Conservation (phyloP, 2,113 vertebrate species). For the Phalacrocorax brasilianus region DNA sequence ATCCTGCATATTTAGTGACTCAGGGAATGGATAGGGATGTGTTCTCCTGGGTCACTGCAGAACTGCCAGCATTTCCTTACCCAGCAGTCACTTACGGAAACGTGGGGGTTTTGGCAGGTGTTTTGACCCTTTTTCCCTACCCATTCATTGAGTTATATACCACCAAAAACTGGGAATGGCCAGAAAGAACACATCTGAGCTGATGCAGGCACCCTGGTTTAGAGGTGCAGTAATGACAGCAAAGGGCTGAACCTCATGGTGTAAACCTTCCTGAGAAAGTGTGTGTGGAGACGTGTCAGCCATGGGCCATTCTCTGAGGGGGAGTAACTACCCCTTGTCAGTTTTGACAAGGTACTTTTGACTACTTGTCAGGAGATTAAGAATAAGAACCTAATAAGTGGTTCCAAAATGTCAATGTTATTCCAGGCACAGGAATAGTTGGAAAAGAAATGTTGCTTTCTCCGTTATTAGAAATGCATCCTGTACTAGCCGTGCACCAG, state of each 20-base stretch:
- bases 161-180: background rate
- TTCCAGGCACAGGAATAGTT: background rate
- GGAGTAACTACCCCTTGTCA: background rate
- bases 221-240: background rate
- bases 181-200: background rate
- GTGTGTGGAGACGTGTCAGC: background rate
- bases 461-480: background rate
- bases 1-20: background rate
- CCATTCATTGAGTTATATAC: background rate
- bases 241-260: background rate
- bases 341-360: constrained; percentile 33
- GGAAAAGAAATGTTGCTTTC: background rate
- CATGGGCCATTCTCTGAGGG: background rate
- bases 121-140: background rate
- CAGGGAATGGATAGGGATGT: background rate
- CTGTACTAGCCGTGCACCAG: background rate
- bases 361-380: constrained; percentile 42
- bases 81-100: background rate
- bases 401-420: background rate
- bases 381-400: constrained; percentile 5
- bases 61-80: background rate
- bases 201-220: background rate
- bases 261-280: background rate
- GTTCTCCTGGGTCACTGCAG: background rate
- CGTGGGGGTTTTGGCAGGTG: background rate